A percentile compares a stretch with the other conserved stretches of the same genome.
Evolutionary conservation across 2,113 vertebrate species (phyloP).

Genomic region (Paedocypris sp.): DNA sequence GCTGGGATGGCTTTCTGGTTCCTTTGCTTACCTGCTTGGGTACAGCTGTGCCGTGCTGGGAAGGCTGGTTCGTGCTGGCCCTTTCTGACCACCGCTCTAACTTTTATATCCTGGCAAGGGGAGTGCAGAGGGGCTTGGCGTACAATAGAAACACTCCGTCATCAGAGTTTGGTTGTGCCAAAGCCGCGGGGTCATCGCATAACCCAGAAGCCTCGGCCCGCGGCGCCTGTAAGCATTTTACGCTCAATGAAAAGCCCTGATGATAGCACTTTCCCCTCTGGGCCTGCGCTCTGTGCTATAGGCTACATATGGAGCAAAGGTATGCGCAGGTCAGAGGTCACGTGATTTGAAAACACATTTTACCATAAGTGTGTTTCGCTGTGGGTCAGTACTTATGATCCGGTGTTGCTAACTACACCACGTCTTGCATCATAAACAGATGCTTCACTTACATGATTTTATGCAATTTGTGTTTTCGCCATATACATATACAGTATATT

Average conservation of each 20-base stretch:
- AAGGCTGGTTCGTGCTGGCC: constrained; percentile 58
- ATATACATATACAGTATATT: too few relatives aligned
- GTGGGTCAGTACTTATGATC: too few relatives aligned
- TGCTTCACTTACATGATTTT: too few relatives aligned
- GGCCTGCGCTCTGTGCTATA: constrained; percentile 26
- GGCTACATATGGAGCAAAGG: constrained; percentile 34
- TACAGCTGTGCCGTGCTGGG: constrained; percentile 57
- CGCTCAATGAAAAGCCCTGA: constrained; percentile 71
- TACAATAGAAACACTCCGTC: constrained; percentile 76
- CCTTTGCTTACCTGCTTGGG: constrained; percentile 70
- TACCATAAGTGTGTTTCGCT: too few relatives aligned
- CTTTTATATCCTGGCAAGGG: constrained; percentile 86
- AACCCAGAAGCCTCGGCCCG: constrained; percentile 50
- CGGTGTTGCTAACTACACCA: too few relatives aligned
- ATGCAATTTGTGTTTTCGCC: too few relatives aligned
- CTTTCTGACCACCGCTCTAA: constrained; percentile 29
- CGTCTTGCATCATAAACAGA: too few relatives aligned
- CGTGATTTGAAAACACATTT: constrained; percentile 39
- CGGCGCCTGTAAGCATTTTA: constrained; percentile 67
- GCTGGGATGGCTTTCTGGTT: neutral
- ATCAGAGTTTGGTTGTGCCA: constrained; percentile 64
- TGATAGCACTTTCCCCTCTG: constrained; percentile 42
- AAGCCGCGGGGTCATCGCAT: constrained; percentile 63
- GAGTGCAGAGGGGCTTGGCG: constrained; percentile 46
- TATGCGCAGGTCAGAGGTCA: constrained; percentile 43